Percentiles rank a stretch among this genome's conserved stretches.
These are phyloP conservation scores for Trachurus trachurus DNA, from an alignment of 2,797 vertebrate genomes.

Conservation along the genomic window DNA sequence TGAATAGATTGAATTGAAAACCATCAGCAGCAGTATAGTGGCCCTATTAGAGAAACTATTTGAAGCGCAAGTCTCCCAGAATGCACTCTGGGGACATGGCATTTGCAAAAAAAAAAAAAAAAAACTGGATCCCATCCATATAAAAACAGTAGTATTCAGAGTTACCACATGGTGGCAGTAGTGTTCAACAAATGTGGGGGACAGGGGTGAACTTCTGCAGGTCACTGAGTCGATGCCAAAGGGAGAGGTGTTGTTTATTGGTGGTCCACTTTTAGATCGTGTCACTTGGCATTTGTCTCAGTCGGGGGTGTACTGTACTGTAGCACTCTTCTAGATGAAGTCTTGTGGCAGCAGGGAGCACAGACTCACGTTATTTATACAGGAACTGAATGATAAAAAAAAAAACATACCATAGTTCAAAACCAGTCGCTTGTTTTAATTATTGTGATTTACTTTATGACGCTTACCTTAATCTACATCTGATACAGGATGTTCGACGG, in stretches of 20 bases:
- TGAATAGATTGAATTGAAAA: not conserved
- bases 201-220: not conserved
- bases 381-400: not conserved
- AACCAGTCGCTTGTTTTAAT: not conserved
- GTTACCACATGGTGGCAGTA: constrained; percentile 67
- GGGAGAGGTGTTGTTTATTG: constrained; percentile 74
- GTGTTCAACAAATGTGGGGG: not conserved
- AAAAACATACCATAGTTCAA: constrained; percentile 17
- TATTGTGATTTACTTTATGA: constrained; percentile 17
- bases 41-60: not conserved
- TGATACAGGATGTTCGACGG: constrained; percentile 1
- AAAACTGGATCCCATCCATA: too few species aligned
- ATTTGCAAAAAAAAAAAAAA: too few species aligned
- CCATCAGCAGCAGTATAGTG: not conserved
- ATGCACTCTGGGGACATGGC: not conserved
- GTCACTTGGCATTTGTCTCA: constrained; percentile 61
- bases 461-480: constrained; percentile 14
- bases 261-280: constrained; percentile 73
- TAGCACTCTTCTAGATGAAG: constrained; percentile 29
- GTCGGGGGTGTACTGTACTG: constrained; percentile 21
- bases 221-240: constrained; percentile 43
- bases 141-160: not conserved
- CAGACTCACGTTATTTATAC: constrained; percentile 8
- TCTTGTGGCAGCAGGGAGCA: constrained; percentile 7
- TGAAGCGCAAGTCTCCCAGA: not conserved